Evolutionary conservation across 1,140 invertebrate species (phyloP).

Genomic region (Mercenaria mercenaria): DNA sequence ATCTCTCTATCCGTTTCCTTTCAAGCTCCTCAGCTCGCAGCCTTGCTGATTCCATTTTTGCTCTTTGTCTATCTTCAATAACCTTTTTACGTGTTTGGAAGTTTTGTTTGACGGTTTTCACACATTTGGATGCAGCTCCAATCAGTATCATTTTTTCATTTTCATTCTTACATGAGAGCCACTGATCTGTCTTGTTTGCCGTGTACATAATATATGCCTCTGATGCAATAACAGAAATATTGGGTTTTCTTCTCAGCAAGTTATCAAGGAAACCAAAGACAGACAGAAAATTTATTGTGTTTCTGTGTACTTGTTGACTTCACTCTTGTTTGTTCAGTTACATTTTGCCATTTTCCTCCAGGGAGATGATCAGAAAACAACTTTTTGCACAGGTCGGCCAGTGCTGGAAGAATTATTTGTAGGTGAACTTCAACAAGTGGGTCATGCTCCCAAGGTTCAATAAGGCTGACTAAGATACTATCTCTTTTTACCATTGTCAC

Average conservation of each 20-base stretch:
- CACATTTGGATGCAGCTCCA: constrained; percentile 13
- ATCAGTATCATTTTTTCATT: constrained; percentile 33
- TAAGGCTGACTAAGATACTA: constrained; percentile 11
- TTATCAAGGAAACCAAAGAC: constrained; percentile 69
- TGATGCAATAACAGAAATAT: constrained; percentile 52
- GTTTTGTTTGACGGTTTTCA: not conserved
- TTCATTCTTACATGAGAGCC: constrained; percentile 57
- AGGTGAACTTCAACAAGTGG: constrained; percentile 28
- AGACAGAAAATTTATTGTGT: constrained; percentile 70
- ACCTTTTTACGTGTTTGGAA: constrained; percentile 22
- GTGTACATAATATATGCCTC: constrained; percentile 71
- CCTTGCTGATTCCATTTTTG: not conserved
- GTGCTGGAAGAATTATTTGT: constrained; percentile 36
- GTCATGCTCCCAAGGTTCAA: constrained; percentile 60
- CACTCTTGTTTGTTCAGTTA: constrained; percentile 6
- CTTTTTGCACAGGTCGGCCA: not conserved
- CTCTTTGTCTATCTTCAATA: constrained; percentile 41
- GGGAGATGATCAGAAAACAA: constrained; percentile 47
- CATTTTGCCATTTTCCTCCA: constrained; percentile 47
- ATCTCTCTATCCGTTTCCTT: not conserved
- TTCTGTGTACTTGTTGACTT: constrained; percentile 9
- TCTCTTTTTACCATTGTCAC: not conserved
- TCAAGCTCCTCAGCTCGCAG: not conserved
- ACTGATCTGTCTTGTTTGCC: constrained; percentile 66
- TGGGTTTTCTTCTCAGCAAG: constrained; percentile 61